Evolutionary conservation across 2,113 vertebrate genomes (phyloP).

Genomic region (Ceuthmochares aereus): DNA sequence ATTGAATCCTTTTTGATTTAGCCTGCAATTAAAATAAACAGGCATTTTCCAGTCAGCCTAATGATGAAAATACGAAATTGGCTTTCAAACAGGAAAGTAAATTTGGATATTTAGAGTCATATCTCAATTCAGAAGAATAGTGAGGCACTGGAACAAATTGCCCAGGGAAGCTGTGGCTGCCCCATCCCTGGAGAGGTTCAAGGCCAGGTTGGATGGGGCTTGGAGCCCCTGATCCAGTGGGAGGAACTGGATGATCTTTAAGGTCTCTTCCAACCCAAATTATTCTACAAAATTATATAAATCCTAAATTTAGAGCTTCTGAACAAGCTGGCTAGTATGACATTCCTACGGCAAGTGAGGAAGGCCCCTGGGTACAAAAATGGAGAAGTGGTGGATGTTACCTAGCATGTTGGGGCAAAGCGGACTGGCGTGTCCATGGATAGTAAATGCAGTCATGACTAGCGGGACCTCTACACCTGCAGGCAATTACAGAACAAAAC

Average conservation of each 20-base stretch:
- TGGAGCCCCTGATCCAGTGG: too few species aligned
- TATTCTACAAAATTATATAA: too few species aligned
- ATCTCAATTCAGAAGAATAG: too few species aligned
- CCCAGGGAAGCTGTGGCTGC: too few species aligned
- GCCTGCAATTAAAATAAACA: not conserved
- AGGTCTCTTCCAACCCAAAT: too few species aligned
- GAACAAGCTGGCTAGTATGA: constrained; percentile 34
- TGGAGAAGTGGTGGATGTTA: constrained; percentile 78
- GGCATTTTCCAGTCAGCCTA: not conserved
- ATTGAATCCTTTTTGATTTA: not conserved
- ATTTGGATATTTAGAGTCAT: not conserved
- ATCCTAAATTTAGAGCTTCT: not conserved
- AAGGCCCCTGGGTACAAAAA: constrained; percentile 18
- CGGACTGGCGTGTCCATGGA: constrained; percentile 83
- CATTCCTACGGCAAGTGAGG: not conserved
- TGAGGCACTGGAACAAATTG: too few species aligned
- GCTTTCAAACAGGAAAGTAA: not conserved
- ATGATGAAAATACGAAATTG: accelerated
- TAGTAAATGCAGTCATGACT: constrained; percentile 87
- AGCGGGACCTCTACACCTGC: constrained; percentile 85
- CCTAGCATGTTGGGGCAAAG: constrained; percentile 84
- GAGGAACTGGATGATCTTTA: too few species aligned
- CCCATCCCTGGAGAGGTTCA: too few species aligned
- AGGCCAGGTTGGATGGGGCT: too few species aligned
- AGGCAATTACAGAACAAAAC: constrained; percentile 84